Conservation (phyloP, 2,113 vertebrate genomes). For the Alosa alosa region DNA sequence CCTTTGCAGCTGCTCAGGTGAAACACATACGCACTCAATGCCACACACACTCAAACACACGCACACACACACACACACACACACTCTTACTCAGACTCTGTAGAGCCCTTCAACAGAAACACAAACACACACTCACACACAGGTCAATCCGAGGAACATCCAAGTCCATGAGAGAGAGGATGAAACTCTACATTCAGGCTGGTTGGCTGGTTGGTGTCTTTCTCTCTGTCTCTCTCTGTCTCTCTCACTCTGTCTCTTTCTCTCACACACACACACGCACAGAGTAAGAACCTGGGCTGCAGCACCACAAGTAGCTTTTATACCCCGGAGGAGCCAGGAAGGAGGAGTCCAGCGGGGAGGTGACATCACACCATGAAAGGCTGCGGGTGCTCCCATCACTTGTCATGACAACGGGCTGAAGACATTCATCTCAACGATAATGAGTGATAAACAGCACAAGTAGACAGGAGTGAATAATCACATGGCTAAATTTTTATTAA, state of each 20-base stretch:
- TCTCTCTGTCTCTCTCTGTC: too few species aligned
- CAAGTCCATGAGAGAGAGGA: background rate
- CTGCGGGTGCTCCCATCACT: background rate
- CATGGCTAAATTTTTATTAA: background rate
- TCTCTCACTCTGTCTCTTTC: background rate
- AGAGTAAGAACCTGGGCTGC: background rate
- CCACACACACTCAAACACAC: background rate
- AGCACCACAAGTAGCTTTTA: constrained; percentile 60
- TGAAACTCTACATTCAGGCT: background rate
- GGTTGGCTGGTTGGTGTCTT: background rate
- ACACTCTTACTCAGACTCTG: background rate
- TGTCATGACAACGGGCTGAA: background rate
- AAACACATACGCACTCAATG: background rate
- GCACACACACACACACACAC: background rate
- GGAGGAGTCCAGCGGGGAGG: constrained; percentile 62
- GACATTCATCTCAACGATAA: background rate
- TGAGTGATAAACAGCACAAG: constrained; percentile 8
- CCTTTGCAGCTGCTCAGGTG: background rate
- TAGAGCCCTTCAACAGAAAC: background rate
- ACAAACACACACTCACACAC: too few species aligned
- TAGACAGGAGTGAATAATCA: background rate
- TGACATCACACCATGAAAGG: constrained; percentile 64
- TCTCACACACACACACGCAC: background rate
- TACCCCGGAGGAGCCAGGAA: constrained; percentile 61
- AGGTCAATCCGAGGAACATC: background rate